Evolutionary conservation across 2,888 invertebrate genomes (phyloP), one percentile per base, ranked within the genome.

Genomic region (Bibio marci): DNA sequence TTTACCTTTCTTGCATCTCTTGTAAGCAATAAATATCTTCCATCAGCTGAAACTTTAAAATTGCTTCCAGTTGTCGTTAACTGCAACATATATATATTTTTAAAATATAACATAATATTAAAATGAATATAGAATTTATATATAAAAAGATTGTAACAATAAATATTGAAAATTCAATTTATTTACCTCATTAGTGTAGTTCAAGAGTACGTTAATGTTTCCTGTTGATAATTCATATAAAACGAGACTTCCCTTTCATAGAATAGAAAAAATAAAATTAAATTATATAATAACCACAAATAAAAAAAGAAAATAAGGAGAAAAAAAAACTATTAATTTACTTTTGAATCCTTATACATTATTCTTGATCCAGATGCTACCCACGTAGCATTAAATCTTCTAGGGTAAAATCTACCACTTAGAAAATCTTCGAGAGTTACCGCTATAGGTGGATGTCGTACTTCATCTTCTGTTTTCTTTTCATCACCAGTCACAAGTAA

Each of bases 301-400:
- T n/a, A n/a, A n/a, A n/a, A n/a, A n/a, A n/a, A n/a, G n/a, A n/a
- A n/a, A n/a, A n/a, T n/a, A n/a, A n/a, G n/a, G n/a, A n/a, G n/a
- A n/a, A 3, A 40, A 32, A 33, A 27, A 33, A 36, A 2, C 11
- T 18, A 28, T 15, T 34, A 10, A 41, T 18, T 69, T 6, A 71
- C 74, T 43, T 63, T 56, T 22, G 49, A 53, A 49, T 73, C 71
- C 41, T 70, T 69, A 57, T 69, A 81, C 45, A 80, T 55, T 43
- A 81, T 62, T 51, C 73, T 72, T 44, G 64, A 68, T 50, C 70
- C 82, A 56, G 77, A 72, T 22, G 22, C 8, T 41, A 81, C 66
- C 86, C 87, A 88, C 35, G 78, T 74, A 38, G 78, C 86, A 58
- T 86, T 86, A 57, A 86, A 86, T 31, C 71, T 64, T 43, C 67